Percentiles rank a stretch among this genome's conserved stretches.
These are phyloP conservation scores for Ophraella communa DNA, from an alignment of 2,888 invertebrate species.

Conservation along the genomic window DNA sequence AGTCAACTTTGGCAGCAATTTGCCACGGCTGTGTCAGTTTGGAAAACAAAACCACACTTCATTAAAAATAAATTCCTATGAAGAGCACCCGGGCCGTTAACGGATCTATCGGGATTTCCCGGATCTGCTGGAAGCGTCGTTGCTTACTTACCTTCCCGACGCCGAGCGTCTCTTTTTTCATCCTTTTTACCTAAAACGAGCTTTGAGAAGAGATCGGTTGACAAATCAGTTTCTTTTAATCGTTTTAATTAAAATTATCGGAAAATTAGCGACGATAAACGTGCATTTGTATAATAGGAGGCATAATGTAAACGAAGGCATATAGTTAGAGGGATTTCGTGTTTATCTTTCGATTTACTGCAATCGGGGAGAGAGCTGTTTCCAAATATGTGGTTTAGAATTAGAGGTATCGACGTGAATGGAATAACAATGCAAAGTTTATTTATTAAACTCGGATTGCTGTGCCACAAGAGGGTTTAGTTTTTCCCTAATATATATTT, in stretches of 20 bases:
- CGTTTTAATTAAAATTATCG: neutral
- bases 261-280: no score
- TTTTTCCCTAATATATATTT: no score
- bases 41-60: slow-evolving; percentile 62
- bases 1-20: no score
- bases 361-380: slow-evolving; percentile 42
- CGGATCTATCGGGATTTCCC: slow-evolving; percentile 60
- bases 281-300: no score
- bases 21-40: no score
- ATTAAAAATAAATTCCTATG: slow-evolving; percentile 64
- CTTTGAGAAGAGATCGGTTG: no score
- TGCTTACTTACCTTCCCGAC: slow-evolving; percentile 26
- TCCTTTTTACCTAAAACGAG: neutral
- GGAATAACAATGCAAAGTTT: no score
- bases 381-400: slow-evolving; percentile 49
- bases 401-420: no score
- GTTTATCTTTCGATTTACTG: slow-evolving; percentile 51
- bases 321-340: slow-evolving; percentile 41
- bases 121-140: slow-evolving; percentile 53
- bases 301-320: slow-evolving; percentile 37
- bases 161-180: neutral
- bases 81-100: slow-evolving; percentile 54
- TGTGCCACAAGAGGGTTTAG: no score
- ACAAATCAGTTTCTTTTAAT: no score
- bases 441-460: no score